phyloP scores from a whole-genome alignment of 2,797 vertebrate species.

The Sternotherus odoratus region DNA sequence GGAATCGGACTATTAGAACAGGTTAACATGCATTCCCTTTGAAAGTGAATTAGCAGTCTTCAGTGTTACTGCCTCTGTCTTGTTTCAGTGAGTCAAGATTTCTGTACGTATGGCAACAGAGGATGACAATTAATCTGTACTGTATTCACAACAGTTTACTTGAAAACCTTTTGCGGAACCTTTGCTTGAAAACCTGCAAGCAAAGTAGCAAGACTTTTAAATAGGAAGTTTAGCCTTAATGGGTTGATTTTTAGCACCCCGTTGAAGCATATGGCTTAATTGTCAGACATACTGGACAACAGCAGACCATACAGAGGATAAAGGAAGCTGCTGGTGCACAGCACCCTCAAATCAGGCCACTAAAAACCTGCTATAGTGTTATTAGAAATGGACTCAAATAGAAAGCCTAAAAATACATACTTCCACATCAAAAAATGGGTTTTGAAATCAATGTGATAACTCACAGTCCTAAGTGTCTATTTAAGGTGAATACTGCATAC shows the following conservation, averaged over 20 bases:
- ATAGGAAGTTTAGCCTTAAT: background rate
- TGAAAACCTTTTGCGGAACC: background rate
- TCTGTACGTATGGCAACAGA: background rate
- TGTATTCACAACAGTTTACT: background rate
- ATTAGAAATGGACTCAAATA: background rate
- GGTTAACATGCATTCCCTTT: background rate
- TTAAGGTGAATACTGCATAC: background rate
- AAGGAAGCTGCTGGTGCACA: background rate
- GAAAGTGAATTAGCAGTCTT: background rate
- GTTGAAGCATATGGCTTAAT: background rate
- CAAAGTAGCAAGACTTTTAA: background rate
- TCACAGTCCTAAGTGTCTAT: background rate
- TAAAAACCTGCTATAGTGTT: background rate
- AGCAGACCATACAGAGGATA: background rate
- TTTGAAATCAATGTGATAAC: background rate
- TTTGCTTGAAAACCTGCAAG: background rate
- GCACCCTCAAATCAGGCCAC: constrained; percentile 1
- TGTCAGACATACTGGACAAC: background rate
- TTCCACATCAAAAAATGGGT: background rate
- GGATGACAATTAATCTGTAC: background rate
- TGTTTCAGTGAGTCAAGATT: background rate
- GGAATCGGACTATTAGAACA: accelerated
- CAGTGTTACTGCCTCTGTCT: background rate
- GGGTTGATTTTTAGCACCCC: background rate
- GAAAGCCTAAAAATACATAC: background rate